A percentile compares a stretch with the other conserved stretches of the same genome.
Evolutionary conservation across 2,888 invertebrate species (phyloP).

Genomic region (Achlya flavicornis): DNA sequence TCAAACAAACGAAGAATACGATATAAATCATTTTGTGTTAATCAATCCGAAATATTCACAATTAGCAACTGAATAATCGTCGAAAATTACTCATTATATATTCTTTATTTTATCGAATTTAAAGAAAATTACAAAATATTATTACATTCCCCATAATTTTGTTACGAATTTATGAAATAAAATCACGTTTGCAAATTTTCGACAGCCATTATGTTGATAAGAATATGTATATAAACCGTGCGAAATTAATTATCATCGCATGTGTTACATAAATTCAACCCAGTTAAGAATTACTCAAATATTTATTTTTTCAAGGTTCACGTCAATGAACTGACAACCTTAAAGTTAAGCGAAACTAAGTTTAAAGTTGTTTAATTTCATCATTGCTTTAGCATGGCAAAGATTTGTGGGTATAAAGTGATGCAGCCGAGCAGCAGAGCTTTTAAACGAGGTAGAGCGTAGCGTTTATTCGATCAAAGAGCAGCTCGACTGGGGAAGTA

Average conservation of each 20-base stretch:
- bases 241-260: not conserved
- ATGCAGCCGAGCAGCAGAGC: too few species aligned
- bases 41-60: not conserved
- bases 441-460: too few species aligned
- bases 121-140: not conserved
- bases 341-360: not conserved
- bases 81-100: conserved; percentile 1
- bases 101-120: conserved; percentile 4
- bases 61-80: not conserved
- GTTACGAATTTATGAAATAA: not conserved
- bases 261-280: not conserved
- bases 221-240: not conserved
- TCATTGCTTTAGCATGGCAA: too few species aligned
- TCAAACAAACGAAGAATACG: not conserved
- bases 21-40: not conserved
- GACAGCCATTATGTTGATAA: conserved; percentile 11
- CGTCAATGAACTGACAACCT: too few species aligned
- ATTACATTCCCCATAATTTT: not conserved
- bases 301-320: too few species aligned
- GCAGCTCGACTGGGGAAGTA: too few species aligned
- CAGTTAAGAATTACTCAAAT: not conserved
- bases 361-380: not conserved
- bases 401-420: too few species aligned
- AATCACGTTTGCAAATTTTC: conserved; percentile 15
- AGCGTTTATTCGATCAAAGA: too few species aligned